These are phyloP conservation scores for Agelas oroides DNA, from an alignment of 37 sponge, comb jelly and placozoan genomes.

Conservation along the genomic window DNA sequence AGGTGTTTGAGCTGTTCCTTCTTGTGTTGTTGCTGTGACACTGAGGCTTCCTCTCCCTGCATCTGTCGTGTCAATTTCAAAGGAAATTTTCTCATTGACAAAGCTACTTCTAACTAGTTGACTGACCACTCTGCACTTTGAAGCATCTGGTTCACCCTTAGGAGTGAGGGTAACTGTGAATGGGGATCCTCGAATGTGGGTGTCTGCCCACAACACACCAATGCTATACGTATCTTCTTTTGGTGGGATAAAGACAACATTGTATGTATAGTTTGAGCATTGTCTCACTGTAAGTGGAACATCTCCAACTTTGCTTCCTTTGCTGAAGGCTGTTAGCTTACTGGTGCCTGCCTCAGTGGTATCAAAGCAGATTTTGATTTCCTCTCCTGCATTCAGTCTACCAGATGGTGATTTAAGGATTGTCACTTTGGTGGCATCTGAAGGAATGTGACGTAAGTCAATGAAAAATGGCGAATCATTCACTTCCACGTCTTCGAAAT, in stretches of 20 bases:
- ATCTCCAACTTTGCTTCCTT: conserved; percentile 26
- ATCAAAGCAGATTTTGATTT: conserved; percentile 37
- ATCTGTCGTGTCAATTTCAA: conserved; percentile 57
- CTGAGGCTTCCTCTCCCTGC: conserved; percentile 77
- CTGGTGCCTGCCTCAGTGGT: conserved; percentile 57
- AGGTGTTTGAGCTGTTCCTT: conserved; percentile 11
- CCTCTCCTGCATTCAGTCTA: conserved; percentile 8
- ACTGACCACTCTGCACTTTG: conserved; percentile 9
- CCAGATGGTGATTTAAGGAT: not conserved
- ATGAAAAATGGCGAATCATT: conserved; percentile 64
- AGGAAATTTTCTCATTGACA: conserved; percentile 29
- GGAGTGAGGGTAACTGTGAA: conserved; percentile 57
- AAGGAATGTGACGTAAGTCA: conserved; percentile 29
- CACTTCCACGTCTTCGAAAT: conserved; percentile 42
- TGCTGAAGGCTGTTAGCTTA: conserved; percentile 39
- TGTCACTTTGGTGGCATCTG: conserved; percentile 34
- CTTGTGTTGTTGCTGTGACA: conserved; percentile 29
- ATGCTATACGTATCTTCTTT: conserved; percentile 50
- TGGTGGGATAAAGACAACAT: conserved; percentile 44
- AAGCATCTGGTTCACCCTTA: conserved; percentile 16
- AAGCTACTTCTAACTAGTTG: not conserved
- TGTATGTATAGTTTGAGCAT: not conserved
- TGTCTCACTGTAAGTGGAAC: conserved; percentile 39
- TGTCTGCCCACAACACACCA: conserved; percentile 39
- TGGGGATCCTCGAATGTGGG: conserved; percentile 69